Percentiles rank a stretch among this genome's conserved stretches.
These are phyloP conservation scores for Pseudomugil gertrudae DNA, from an alignment of 2,797 vertebrate species.

Conservation along the genomic window DNA sequence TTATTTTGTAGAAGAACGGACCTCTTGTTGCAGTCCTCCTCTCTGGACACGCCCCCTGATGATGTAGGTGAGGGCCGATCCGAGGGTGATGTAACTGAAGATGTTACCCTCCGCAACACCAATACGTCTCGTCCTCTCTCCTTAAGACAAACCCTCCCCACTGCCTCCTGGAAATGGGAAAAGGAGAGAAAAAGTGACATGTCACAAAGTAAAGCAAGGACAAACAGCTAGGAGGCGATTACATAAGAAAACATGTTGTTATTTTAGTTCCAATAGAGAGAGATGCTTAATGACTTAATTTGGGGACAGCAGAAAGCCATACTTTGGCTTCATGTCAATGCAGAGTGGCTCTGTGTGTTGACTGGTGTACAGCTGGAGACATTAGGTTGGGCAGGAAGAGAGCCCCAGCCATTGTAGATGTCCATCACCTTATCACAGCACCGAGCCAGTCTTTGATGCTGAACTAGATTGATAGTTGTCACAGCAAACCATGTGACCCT, in stretches of 20 bases:
- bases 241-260: conserved; percentile 3
- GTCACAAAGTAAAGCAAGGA: conserved; percentile 38
- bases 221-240: conserved; percentile 3
- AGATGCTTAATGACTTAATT: no score
- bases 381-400: no score
- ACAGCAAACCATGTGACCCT: conserved; percentile 1
- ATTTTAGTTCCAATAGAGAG: neutral
- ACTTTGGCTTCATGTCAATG: no score
- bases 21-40: conserved; percentile 88
- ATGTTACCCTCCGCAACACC: conserved; percentile 90
- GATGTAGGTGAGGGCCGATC: conserved; percentile 83
- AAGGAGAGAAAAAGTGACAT: conserved; percentile 8
- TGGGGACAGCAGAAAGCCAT: no score
- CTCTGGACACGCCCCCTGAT: conserved; percentile 83
- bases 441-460: no score
- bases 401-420: no score
- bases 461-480: no score
- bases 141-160: conserved; percentile 86
- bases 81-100: conserved; percentile 83
- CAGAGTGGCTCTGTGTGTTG: no score
- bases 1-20: conserved; percentile 74
- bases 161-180: conserved; percentile 74
- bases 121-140: conserved; percentile 89
- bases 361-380: no score
- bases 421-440: no score